A percentile compares a stretch with the other conserved stretches of the same genome.
Evolutionary conservation across 2,797 vertebrate species (phyloP).

Genomic region (Pantherophis alleghaniensis): DNA sequence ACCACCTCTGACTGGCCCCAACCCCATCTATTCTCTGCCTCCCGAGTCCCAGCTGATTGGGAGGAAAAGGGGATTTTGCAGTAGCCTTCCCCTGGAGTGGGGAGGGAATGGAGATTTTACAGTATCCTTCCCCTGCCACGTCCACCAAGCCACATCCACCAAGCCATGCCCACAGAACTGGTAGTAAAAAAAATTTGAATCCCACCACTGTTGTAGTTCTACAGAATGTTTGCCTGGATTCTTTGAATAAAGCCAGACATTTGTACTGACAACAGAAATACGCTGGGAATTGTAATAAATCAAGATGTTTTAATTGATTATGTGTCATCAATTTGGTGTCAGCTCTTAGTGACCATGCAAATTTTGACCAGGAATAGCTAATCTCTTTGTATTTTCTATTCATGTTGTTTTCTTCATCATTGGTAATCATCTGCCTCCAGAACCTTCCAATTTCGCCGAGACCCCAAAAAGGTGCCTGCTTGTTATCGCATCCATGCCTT

Average conservation of each 20-base stretch:
- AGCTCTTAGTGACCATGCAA: background rate
- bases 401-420: background rate
- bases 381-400: background rate
- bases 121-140: too few species aligned
- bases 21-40: too few species aligned
- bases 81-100: too few species aligned
- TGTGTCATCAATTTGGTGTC: background rate
- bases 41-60: too few species aligned
- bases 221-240: background rate
- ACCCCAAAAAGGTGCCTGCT: background rate
- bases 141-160: too few species aligned
- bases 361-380: background rate
- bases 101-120: too few species aligned
- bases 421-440: background rate
- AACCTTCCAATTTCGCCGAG: background rate
- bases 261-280: background rate
- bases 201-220: background rate
- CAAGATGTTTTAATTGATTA: background rate
- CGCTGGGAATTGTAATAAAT: background rate
- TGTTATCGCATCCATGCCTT: background rate
- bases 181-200: too few species aligned
- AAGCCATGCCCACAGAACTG: too few species aligned
- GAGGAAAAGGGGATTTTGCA: too few species aligned
- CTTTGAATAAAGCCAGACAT: background rate
- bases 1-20: too few species aligned